phyloP scores from a whole-genome alignment of 2,113 vertebrate genomes.

The Oxyura jamaicensis region DNA sequence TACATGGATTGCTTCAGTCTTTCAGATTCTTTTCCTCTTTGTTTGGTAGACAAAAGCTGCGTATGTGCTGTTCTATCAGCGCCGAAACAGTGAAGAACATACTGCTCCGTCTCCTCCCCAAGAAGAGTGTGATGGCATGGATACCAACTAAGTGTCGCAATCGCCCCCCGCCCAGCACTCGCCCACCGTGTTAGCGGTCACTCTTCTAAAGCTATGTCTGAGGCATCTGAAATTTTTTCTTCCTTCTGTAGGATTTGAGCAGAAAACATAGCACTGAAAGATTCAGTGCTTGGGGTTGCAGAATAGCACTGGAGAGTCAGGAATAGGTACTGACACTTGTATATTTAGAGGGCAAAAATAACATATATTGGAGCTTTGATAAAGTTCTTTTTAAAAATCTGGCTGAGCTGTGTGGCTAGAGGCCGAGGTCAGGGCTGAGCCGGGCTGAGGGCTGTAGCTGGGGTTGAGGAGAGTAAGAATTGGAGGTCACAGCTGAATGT shows the following conservation, averaged over 20 bases:
- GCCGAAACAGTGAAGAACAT: slow-evolving; percentile 81
- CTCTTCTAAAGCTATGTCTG: slow-evolving; percentile 50
- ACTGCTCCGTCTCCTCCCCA: slow-evolving; percentile 75
- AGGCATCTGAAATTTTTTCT: slow-evolving; percentile 41
- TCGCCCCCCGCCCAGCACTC: background rate
- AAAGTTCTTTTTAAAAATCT: slow-evolving; percentile 66
- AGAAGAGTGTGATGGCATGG: slow-evolving; percentile 88
- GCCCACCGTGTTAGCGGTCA: background rate
- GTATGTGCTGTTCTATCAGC: slow-evolving; percentile 95
- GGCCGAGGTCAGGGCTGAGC: background rate
- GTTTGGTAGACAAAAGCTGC: slow-evolving; percentile 91
- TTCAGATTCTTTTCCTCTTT: background rate
- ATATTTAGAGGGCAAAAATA: slow-evolving; percentile 68
- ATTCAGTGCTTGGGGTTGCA: slow-evolving; percentile 19
- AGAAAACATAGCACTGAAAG: slow-evolving; percentile 28
- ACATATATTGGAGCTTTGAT: slow-evolving; percentile 71
- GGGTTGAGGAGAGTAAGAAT: background rate
- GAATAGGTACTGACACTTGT: slow-evolving; percentile 51
- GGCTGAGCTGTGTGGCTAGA: slow-evolving; percentile 61
- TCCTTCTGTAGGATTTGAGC: slow-evolving; percentile 55
- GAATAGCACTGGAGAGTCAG: slow-evolving; percentile 51
- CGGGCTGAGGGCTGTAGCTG: background rate
- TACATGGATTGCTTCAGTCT: background rate
- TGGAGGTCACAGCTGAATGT: background rate
- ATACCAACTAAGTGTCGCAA: slow-evolving; percentile 87